Evolutionary conservation across 2,888 invertebrate species (phyloP).

Genomic region (Microctonus hyperodae): DNA sequence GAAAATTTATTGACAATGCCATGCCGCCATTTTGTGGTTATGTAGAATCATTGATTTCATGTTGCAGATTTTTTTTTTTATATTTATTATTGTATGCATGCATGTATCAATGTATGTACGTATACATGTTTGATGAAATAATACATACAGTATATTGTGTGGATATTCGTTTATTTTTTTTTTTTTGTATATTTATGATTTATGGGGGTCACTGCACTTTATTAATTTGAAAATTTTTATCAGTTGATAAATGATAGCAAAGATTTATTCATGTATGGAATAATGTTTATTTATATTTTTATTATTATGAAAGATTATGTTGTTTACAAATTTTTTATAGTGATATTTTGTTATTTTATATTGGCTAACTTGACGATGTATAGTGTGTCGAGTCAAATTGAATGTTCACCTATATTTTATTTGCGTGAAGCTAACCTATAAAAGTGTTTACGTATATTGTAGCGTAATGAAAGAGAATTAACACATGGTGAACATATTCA

Average conservation of each 20-base stretch:
- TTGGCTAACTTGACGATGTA: not conserved
- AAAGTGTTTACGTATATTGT: not conserved
- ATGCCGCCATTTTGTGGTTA: not conserved
- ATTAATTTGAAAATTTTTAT: not conserved
- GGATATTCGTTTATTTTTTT: not conserved
- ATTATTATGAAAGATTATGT: not conserved
- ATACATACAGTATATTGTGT: too few relatives aligned
- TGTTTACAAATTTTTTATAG: slow-evolving; percentile 3
- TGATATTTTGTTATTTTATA: not conserved
- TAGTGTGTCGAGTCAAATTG: too few relatives aligned
- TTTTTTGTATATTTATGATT: not conserved
- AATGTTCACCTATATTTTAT: not conserved
- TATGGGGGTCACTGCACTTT: too few relatives aligned
- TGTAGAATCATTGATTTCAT: not conserved
- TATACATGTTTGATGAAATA: too few relatives aligned
- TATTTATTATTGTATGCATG: too few relatives aligned
- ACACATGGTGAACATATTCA: too few relatives aligned
- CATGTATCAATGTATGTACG: too few relatives aligned
- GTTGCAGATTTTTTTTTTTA: not conserved
- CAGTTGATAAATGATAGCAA: not conserved
- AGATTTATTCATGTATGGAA: not conserved
- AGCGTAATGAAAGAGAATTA: too few relatives aligned
- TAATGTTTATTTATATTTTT: too few relatives aligned
- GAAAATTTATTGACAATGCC: not conserved
- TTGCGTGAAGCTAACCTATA: not conserved